phyloP scores from a whole-genome alignment of 2,888 invertebrate genomes.

The Imbricaverruca yamaguchii region DNA sequence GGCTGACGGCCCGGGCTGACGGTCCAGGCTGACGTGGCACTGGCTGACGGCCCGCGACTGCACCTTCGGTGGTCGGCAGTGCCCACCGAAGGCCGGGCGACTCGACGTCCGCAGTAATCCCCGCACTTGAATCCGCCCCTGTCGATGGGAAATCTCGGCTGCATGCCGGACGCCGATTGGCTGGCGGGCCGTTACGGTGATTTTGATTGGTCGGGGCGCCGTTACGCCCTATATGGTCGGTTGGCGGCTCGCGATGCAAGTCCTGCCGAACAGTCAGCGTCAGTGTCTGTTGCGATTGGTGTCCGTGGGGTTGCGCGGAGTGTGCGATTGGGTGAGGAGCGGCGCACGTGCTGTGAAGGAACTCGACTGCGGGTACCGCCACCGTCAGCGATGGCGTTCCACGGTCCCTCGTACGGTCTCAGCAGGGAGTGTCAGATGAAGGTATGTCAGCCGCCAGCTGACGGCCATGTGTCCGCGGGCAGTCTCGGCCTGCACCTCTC shows the following conservation, averaged over 20 bases:
- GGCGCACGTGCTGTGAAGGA: background rate
- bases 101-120: too few species aligned
- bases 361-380: background rate
- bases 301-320: background rate
- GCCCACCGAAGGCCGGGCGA: too few species aligned
- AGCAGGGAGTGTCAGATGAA: conserved; percentile 44
- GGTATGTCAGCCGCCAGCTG: conserved; percentile 35
- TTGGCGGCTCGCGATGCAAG: background rate
- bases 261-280: background rate
- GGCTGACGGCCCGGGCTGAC: too few species aligned
- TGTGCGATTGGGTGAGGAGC: background rate
- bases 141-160: background rate
- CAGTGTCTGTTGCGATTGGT: background rate
- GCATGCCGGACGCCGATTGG: background rate
- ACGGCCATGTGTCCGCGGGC: too few species aligned
- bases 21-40: too few species aligned
- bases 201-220: background rate
- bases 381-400: conserved; percentile 37
- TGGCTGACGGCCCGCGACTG: too few species aligned
- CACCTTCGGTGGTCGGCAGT: too few species aligned
- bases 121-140: background rate
- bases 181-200: background rate
- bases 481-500: too few species aligned
- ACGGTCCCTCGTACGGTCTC: conserved; percentile 44
- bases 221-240: background rate